phyloP scores from a whole-genome alignment of 2,888 invertebrate genomes.

The Mamestra brassicae region DNA sequence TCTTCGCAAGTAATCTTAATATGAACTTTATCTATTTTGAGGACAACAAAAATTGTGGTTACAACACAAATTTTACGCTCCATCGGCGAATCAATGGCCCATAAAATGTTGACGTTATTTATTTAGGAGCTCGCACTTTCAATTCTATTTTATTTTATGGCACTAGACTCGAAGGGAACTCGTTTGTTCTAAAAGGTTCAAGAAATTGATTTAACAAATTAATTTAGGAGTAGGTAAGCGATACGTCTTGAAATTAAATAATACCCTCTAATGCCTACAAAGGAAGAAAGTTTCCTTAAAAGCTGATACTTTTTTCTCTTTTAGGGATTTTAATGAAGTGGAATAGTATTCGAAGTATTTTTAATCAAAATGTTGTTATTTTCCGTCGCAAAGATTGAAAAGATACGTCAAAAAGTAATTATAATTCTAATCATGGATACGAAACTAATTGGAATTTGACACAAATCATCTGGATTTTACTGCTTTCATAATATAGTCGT shows the following conservation, averaged over 20 bases:
- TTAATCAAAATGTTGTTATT: constrained; percentile 37
- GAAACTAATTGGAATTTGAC: constrained; percentile 30
- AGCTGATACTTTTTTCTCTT: constrained; percentile 5
- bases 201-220: constrained; percentile 49
- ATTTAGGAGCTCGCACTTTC: constrained; percentile 65
- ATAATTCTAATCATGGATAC: constrained; percentile 11
- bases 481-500: constrained; percentile 51
- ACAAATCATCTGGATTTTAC: constrained; percentile 55
- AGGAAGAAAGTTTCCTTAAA: constrained; percentile 11
- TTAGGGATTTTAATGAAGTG: constrained; percentile 12
- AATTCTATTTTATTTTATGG: constrained; percentile 58
- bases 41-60: constrained; percentile 69
- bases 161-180: constrained; percentile 28
- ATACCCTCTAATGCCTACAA: neutral
- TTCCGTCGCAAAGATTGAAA: constrained; percentile 23
- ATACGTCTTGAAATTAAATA: constrained; percentile 31
- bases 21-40: constrained; percentile 66
- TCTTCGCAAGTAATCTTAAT: constrained; percentile 59
- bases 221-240: constrained; percentile 28
- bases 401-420: constrained; percentile 18
- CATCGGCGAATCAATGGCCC: constrained; percentile 70
- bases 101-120: constrained; percentile 73
- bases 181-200: constrained; percentile 45
- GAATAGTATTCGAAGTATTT: constrained; percentile 43
- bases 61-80: constrained; percentile 73